Evolutionary conservation across 2,113 vertebrate genomes (phyloP).

Genomic region (Miniopterus natalensis): DNA sequence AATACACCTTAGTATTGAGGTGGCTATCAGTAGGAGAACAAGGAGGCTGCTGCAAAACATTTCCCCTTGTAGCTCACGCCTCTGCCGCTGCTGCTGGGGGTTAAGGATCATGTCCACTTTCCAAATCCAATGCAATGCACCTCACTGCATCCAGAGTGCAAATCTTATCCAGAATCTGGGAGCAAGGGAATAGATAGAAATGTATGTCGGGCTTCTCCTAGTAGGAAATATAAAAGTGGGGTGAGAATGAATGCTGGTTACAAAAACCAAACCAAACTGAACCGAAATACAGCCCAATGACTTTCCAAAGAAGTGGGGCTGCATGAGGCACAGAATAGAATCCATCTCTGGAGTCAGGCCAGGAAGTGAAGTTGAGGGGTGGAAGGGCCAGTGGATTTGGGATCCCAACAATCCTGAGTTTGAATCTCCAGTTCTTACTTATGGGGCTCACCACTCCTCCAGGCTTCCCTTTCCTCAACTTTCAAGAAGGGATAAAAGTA

Average conservation of each 20-base stretch:
- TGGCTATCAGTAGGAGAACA: accelerated
- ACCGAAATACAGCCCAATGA: neutral
- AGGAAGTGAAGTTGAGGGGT: neutral
- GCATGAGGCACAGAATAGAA: neutral
- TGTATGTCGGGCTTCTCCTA: neutral
- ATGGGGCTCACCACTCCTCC: neutral
- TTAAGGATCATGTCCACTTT: neutral
- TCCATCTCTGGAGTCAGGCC: neutral
- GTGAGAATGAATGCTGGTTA: neutral
- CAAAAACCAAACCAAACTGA: neutral
- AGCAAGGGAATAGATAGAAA: neutral
- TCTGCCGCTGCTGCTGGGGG: neutral
- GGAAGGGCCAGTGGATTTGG: neutral
- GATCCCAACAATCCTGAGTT: neutral
- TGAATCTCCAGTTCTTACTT: neutral
- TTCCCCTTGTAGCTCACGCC: neutral
- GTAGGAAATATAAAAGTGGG: neutral
- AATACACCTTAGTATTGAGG: neutral
- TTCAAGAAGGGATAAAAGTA: neutral
- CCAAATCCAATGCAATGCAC: neutral
- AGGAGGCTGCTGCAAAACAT: neutral
- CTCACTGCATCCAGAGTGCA: neutral
- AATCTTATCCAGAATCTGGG: neutral
- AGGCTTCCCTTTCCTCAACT: neutral
- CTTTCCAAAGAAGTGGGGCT: neutral